phyloP scores from a whole-genome alignment of 2,113 vertebrate genomes.

The Poecilia latipinna region DNA sequence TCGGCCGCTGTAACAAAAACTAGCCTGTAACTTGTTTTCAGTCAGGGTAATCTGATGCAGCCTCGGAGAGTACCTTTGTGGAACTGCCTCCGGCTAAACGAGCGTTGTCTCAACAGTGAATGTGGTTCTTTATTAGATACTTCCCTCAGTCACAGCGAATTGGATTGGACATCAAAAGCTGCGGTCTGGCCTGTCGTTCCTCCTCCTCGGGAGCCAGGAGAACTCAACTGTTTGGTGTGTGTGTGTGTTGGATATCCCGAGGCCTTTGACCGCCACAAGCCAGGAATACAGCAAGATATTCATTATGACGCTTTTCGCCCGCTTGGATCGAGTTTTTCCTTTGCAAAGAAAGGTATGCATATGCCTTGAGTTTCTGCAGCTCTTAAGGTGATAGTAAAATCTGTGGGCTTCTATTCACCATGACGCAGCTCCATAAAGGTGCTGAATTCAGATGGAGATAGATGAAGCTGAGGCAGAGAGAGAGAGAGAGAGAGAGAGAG shows the following conservation, averaged over 20 bases:
- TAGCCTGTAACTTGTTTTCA: neutral
- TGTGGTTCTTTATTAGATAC: constrained; percentile 28
- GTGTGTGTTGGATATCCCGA: neutral
- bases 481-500: constrained; percentile 24
- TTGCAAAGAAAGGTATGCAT: constrained; percentile 23
- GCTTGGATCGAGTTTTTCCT: constrained; percentile 9
- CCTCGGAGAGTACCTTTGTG: neutral
- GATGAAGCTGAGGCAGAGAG: constrained; percentile 40
- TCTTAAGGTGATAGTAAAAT: constrained; percentile 54
- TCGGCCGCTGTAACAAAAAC: no score
- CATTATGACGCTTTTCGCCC: neutral
- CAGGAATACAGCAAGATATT: neutral
- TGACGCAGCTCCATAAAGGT: constrained; percentile 59
- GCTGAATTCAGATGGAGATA: constrained; percentile 61
- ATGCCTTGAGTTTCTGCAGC: constrained; percentile 16
- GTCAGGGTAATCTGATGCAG: neutral
- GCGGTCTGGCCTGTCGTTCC: constrained; percentile 4
- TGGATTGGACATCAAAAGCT: constrained; percentile 22
- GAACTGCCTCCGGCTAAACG: constrained; percentile 2
- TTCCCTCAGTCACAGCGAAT: constrained; percentile 19
- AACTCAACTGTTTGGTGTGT: constrained; percentile 25
- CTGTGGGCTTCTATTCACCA: constrained; percentile 45
- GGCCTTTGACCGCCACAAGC: constrained; percentile 1
- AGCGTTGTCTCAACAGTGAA: neutral
- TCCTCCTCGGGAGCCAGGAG: constrained; percentile 4